Base-by-base conservation (phyloP, 1,140 invertebrate species). In the Sinonovacula constricta region DNA sequence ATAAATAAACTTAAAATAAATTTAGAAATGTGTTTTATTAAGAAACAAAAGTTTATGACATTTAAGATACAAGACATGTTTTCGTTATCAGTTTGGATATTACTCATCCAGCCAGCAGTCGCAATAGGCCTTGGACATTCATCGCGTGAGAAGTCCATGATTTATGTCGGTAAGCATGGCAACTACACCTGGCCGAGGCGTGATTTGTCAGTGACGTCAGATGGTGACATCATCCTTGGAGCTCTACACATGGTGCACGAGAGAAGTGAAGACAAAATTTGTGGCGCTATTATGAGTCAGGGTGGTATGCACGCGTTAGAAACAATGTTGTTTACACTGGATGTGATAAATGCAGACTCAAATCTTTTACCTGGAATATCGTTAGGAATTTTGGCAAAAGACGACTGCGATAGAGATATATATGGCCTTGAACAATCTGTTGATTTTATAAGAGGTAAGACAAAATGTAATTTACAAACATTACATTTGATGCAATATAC, bases 401-500 rank as follows among this genome's bases (percentile, higher is more conserved):
- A 98, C n/a, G n/a, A n/a, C n/a, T n/a, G n/a, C n/a, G n/a, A n/a
- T n/a, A n/a, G n/a, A n/a, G n/a, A n/a, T n/a, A 98, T 97, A 1
- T 98, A 98, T 89, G 97, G 97, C 4, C 91, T 98, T 39, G 97
- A 98, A 87, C 98, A 98, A 94, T 96, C 97, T 10, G 95, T 98
- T 7, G 97, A 98, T 90, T 99, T 99, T 89, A 98, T 99, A 79
- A 97, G 98, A 95, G 97, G 97, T 98, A 91, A 93, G n/a, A n/a
- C n/a, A n/a, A n/a, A n/a, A n/a, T n/a, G n/a, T n/a, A n/a, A n/a
- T n/a, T n/a, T n/a, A n/a, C n/a, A n/a, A n/a, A n/a, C n/a, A n/a
- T n/a, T n/a, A n/a, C n/a, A n/a, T n/a, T n/a, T n/a, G n/a, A n/a
- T n/a, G n/a, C n/a, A n/a, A n/a, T n/a, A n/a, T n/a, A n/a, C n/a